Conservation (phyloP, 30 jellyfish, hydroid and myxozoan genomes). For the Pseudorhiza aurosa region DNA sequence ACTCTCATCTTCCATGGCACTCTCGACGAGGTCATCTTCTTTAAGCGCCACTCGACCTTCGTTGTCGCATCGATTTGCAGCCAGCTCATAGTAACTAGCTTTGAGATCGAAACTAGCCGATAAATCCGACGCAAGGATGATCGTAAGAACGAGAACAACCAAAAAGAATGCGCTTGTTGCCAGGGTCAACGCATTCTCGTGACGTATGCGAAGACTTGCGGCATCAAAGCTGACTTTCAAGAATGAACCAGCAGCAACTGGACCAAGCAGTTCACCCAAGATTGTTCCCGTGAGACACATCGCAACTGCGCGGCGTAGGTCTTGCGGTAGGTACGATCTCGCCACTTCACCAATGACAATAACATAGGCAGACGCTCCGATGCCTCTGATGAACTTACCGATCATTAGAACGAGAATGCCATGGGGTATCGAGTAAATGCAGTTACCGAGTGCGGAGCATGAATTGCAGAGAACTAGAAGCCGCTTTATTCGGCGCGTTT, state of each 20-base stretch:
- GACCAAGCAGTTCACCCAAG: conserved; percentile 36
- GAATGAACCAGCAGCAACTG: background rate
- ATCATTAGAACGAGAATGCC: conserved; percentile 11
- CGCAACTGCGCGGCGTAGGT: conserved; percentile 39
- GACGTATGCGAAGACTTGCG: conserved; percentile 20
- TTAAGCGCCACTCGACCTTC: background rate
- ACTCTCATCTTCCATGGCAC: background rate
- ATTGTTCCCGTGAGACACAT: conserved; percentile 19
- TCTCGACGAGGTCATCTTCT: conserved; percentile 21
- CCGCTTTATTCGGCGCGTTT: conserved; percentile 13
- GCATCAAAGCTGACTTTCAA: background rate
- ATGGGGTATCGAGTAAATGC: conserved; percentile 36
- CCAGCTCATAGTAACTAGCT: conserved; percentile 7
- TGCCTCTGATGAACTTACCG: conserved; percentile 54
- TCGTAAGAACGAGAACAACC: conserved; percentile 12
- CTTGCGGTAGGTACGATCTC: conserved; percentile 49
- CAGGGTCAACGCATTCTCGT: conserved; percentile 22
- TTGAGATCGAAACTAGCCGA: conserved; percentile 46
- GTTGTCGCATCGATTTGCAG: background rate
- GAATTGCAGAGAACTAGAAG: conserved; percentile 28
- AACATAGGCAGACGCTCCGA: conserved; percentile 38
- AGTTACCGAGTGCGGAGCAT: conserved; percentile 32
- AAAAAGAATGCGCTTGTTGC: conserved; percentile 15
- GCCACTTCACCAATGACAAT: conserved; percentile 60
- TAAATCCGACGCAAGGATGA: conserved; percentile 25